phyloP scores from a whole-genome alignment of 2,113 vertebrate species.

The Chaetorhynchus papuensis region DNA sequence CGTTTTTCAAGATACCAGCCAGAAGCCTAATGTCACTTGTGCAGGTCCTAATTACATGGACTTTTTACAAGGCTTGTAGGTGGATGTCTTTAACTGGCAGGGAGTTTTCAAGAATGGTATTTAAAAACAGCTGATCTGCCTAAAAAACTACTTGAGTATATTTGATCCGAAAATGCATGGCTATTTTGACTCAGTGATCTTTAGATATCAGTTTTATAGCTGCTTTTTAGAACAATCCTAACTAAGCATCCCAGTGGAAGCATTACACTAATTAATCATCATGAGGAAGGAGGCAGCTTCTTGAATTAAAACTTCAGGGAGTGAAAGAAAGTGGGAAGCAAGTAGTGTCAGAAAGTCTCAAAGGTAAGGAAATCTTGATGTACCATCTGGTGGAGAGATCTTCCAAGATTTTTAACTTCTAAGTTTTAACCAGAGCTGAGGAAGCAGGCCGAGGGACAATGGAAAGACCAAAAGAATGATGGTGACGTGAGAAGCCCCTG shows the following conservation, averaged over 20 bases:
- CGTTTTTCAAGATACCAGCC: background rate
- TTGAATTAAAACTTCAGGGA: background rate
- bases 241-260: background rate
- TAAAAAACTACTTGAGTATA: background rate
- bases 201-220: background rate
- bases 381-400: background rate
- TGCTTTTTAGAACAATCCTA: background rate
- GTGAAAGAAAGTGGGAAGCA: background rate
- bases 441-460: background rate
- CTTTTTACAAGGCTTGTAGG: background rate
- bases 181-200: background rate
- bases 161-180: background rate
- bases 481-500: background rate
- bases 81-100: background rate
- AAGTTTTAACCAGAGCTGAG: background rate
- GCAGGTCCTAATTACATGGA: background rate
- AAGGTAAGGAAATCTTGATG: background rate
- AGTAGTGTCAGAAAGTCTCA: rapidly evolving
- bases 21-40: background rate
- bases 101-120: background rate
- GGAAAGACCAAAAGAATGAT: background rate
- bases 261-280: background rate
- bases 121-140: background rate
- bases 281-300: background rate
- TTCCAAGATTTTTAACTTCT: background rate